Evolutionary conservation across 2,888 invertebrate genomes (phyloP), one percentile per base, ranked within the genome.

Genomic region (Parasteatoda lunata): DNA sequence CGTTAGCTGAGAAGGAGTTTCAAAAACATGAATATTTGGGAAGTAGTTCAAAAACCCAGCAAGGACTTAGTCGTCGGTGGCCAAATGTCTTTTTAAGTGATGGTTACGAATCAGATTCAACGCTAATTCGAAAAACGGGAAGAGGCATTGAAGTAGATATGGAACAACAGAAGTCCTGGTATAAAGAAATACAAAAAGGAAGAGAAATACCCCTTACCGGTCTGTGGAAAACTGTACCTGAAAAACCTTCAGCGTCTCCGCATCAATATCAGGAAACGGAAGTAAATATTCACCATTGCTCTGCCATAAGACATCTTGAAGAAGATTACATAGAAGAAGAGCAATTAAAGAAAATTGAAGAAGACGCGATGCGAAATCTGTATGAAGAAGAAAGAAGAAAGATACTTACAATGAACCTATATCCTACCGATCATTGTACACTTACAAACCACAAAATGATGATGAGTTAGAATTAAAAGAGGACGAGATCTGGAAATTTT

Each of bases 361-460:
- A 97, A 77, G 96, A 97, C 92, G 95, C 96, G 90, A 90, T 90
- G 90, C 89, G 87, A 48, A 89, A 89, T 49, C 86, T 90, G 54
- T 90, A 97, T 92, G 97, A 97, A 92, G 97, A 97, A 93, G 94
- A 95, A 90, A 94, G 97, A 91, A 95, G 96, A 92, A 97, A 98
- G 93, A 97, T 97, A 93, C 94, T n/a, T n/a, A n/a, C n/a, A n/a
- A n/a, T n/a, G n/a, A n/a, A n/a, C n/a, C n/a, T n/a, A n/a, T n/a
- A n/a, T n/a, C n/a, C 91, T 99, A 97, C 93, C 96, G 97, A 90
- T 98, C 98, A 7, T 94, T 98, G 92, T 99, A 98, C 94, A 97
- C 97, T 92, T 99, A 99, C 93, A 95, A 95, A 84, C 99, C 99
- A 8, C 97, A 97, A 92, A 98, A 99, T 92, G 97, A 97, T 81